Evolutionary conservation across 2,888 invertebrate species (phyloP), one percentile per base, ranked within the genome.

Genomic region (Eupeodes latifasciatus): DNA sequence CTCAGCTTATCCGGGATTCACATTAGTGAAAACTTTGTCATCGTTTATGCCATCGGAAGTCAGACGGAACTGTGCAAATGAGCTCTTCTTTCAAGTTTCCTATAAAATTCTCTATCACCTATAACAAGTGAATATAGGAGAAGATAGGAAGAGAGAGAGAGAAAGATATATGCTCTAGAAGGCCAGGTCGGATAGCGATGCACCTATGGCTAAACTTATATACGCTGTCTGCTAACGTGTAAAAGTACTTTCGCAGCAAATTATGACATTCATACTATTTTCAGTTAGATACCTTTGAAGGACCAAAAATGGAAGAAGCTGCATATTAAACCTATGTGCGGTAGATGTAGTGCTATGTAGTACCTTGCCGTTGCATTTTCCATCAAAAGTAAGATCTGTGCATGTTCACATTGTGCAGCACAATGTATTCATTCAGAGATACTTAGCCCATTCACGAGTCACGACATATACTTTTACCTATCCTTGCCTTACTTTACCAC

Each of bases 381-480:
- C 64, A 53, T 77, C 72, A 77, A 76, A 85, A 76, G 64, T 64
- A 76, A 71, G 80, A 51, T 51, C n/a, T 27, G 44, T n/a, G 36
- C 49, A 78, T 44, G 69, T 51, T 57, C 78, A 69, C 53, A 27
- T 40, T 69, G 36, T 53, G 36, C 27, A 34, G 14, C 71, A 72
- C 66, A 51, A 72, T 83, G 84, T 69, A 81, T 80, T 64, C 81
- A 61, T 84, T 84, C 75, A 78, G 78, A 80, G 67, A 78, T 88
- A 84, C 77, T 84, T 85, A 88, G 84, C 78, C 88, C 85, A 85
- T 88, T 88, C 88, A 81, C 74, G 71, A 59, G 34, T 59, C 59
- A 59, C 16, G n/a, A 10, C 9, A 1, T 7, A 66, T 19, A 12
- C 14, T 27, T 27, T 27, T 27, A 27, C 27, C 27, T 27, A 27